A percentile compares a stretch with the other conserved stretches of the same genome.
These are phyloP conservation scores for Eurytemora carolleeae DNA, from an alignment of 1,140 invertebrate genomes.

Conservation along the genomic window DNA sequence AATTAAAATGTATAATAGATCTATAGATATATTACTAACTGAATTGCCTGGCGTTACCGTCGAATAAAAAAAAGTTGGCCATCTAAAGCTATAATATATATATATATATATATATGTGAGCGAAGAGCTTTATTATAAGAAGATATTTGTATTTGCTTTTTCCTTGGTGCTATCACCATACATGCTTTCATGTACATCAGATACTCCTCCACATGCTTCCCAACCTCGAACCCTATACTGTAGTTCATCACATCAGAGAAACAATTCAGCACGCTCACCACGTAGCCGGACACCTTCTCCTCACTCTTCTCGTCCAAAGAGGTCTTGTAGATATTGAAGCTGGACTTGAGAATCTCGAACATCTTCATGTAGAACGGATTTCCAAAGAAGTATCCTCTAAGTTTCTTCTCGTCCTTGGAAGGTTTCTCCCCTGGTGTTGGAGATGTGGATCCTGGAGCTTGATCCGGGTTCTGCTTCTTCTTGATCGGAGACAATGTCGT, in stretches of 20 bases:
- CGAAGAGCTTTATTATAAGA: too few relatives aligned
- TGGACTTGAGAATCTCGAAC: neutral
- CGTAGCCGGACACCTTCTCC: neutral
- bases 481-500: neutral
- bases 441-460: neutral
- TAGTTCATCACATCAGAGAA: neutral
- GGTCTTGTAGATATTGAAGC: neutral
- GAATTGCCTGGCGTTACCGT: too few relatives aligned
- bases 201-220: neutral
- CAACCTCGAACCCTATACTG: neutral
- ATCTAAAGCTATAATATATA: too few relatives aligned
- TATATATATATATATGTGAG: too few relatives aligned
- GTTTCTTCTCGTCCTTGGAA: neutral
- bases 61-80: too few relatives aligned
- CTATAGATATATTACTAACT: too few relatives aligned
- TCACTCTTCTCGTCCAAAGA: neutral
- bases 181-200: neutral
- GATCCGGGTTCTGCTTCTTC: neutral
- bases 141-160: too few relatives aligned
- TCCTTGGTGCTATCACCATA: neutral
- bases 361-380: neutral
- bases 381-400: neutral
- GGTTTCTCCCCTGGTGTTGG: neutral
- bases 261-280: neutral
- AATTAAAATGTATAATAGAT: too few relatives aligned